These are phyloP conservation scores for Bubo blakistoni DNA, from an alignment of 2,113 vertebrate genomes.

Conservation along the genomic window DNA sequence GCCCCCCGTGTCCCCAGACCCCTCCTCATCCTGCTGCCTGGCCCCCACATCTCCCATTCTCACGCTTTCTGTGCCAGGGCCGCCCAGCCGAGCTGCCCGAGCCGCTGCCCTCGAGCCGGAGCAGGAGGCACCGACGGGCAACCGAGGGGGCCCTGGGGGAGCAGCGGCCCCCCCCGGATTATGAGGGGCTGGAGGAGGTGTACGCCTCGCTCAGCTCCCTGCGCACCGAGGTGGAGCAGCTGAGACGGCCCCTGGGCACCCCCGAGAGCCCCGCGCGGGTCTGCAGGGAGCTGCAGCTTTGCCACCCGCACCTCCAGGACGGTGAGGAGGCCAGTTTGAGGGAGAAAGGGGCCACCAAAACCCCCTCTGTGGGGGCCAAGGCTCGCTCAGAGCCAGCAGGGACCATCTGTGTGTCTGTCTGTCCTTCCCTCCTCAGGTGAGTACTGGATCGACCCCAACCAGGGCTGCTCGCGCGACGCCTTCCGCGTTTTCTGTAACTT, in stretches of 20 bases:
- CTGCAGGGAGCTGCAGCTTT: conserved; percentile 87
- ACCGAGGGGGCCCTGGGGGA: neutral
- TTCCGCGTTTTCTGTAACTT: conserved; percentile 93
- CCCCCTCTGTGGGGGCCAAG: neutral
- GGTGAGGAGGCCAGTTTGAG: conserved; percentile 63
- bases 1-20: neutral
- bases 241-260: conserved; percentile 82
- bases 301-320: conserved; percentile 80
- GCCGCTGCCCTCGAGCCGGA: conserved; percentile 69
- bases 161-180: conserved; percentile 10
- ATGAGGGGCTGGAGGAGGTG: conserved; percentile 88
- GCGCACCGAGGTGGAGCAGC: conserved; percentile 83
- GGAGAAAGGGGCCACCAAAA: neutral
- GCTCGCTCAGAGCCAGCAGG: no score
- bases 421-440: conserved; percentile 74
- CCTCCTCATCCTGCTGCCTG: no score
- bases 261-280: conserved; percentile 84
- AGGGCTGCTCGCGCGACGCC: conserved; percentile 85
- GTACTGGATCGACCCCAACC: conserved; percentile 96
- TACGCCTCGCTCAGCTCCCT: conserved; percentile 84
- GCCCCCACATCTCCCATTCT: rapidly evolving
- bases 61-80: conserved; percentile 70
- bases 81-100: conserved; percentile 70
- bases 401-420: neutral
- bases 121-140: conserved; percentile 53